Conservation (phyloP, 2,888 invertebrate genomes). For the Myathropa florea region DNA sequence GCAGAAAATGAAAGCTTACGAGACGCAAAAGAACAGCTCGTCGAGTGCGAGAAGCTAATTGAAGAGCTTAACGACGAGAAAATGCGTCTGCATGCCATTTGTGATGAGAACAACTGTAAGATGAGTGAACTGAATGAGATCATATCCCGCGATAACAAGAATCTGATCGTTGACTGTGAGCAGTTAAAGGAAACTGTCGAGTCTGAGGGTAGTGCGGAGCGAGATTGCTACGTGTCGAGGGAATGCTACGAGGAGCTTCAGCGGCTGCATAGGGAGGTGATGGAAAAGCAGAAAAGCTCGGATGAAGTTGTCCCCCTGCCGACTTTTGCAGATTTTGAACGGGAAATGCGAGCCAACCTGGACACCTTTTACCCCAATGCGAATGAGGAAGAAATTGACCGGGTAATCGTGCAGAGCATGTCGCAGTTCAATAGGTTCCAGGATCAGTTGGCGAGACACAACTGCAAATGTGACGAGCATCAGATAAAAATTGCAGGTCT, state of each 20-base stretch:
- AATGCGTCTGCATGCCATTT: constrained; percentile 16
- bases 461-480: too few species aligned
- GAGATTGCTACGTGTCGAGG: constrained; percentile 5
- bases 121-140: constrained; percentile 51
- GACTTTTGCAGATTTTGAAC: not conserved
- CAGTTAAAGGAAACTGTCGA: constrained; percentile 47
- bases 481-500: not conserved
- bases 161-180: constrained; percentile 50
- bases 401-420: not conserved
- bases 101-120: constrained; percentile 50
- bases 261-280: constrained; percentile 8
- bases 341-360: not conserved
- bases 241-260: constrained; percentile 34
- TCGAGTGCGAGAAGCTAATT: not conserved
- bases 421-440: not conserved
- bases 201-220: not conserved
- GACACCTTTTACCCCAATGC: not conserved
- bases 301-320: not conserved
- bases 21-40: not conserved
- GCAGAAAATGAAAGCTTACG: constrained; percentile 66
- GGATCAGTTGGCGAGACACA: not conserved
- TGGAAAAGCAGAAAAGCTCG: not conserved
- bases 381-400: not conserved
- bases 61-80: constrained; percentile 45
- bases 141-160: constrained; percentile 50